A percentile compares a stretch with the other conserved stretches of the same genome.
Evolutionary conservation across 2,888 invertebrate species (phyloP).

Genomic region (Acleris sparsana): DNA sequence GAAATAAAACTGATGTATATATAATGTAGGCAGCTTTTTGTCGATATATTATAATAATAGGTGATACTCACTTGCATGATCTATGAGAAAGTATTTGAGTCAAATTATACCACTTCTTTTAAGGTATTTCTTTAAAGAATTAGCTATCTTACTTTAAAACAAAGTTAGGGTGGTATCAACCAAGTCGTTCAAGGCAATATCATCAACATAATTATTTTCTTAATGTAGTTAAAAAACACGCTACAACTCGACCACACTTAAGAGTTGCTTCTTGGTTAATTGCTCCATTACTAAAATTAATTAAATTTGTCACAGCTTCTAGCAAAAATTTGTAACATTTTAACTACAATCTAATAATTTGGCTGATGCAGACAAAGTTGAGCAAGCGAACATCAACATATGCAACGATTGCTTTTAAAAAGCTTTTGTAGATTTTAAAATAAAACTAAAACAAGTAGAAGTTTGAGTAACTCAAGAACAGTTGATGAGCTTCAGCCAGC

Average conservation of each 20-base stretch:
- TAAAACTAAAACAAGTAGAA: constrained; percentile 7
- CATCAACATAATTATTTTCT: neutral
- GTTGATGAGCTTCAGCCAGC: constrained; percentile 27
- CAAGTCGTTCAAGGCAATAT: constrained; percentile 9
- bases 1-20: neutral
- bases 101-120: neutral
- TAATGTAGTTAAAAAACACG: constrained; percentile 12
- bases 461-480: neutral
- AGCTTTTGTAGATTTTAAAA: constrained; percentile 14
- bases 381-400: constrained; percentile 21
- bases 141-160: constrained; percentile 5
- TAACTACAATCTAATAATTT: constrained; percentile 18
- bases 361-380: constrained; percentile 24
- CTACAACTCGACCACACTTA: constrained; percentile 21
- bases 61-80: too few relatives aligned
- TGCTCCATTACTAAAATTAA: constrained; percentile 11
- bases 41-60: neutral
- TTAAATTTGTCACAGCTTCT: constrained; percentile 30
- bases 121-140: neutral
- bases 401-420: constrained; percentile 22
- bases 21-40: neutral
- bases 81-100: too few relatives aligned
- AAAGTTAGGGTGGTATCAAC: constrained; percentile 2
- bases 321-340: constrained; percentile 16
- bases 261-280: constrained; percentile 18